Percentiles rank a stretch among this genome's conserved stretches.
Conservation (phyloP, 2,888 invertebrate species). For the Timema cristinae region DNA sequence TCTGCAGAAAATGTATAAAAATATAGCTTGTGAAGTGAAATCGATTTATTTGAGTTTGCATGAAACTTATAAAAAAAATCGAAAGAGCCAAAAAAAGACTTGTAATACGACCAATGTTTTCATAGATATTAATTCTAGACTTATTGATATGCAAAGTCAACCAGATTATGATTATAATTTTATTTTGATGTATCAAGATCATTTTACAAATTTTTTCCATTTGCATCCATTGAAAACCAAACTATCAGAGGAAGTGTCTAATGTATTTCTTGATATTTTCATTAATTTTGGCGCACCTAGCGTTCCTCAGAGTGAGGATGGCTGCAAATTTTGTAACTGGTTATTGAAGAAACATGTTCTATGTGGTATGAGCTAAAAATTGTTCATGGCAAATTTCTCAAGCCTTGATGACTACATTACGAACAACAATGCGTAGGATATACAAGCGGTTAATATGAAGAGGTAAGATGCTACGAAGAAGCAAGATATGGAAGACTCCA, state of each 20-base stretch:
- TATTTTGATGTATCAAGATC: constrained; percentile 33
- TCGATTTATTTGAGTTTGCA: not conserved
- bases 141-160: constrained; percentile 41
- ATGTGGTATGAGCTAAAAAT: constrained; percentile 41
- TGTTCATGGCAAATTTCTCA: constrained; percentile 40
- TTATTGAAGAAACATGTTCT: constrained; percentile 31
- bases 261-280: constrained; percentile 41
- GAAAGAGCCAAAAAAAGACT: not conserved
- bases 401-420: too few relatives aligned
- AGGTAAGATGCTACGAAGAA: too few relatives aligned
- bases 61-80: not conserved
- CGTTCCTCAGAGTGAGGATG: constrained; percentile 32
- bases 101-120: constrained; percentile 30
- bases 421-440: too few relatives aligned
- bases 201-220: constrained; percentile 31
- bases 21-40: not conserved
- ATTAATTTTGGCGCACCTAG: constrained; percentile 40
- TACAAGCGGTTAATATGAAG: too few relatives aligned
- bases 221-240: constrained; percentile 40
- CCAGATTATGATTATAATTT: constrained; percentile 39
- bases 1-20: not conserved
- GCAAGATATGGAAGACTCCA: too few relatives aligned
- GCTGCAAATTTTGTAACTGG: constrained; percentile 36
- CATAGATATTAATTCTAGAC: constrained; percentile 36
- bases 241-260: constrained; percentile 40